Base-by-base conservation (phyloP, 2,888 invertebrate species). In the Ophion ellenae region DNA sequence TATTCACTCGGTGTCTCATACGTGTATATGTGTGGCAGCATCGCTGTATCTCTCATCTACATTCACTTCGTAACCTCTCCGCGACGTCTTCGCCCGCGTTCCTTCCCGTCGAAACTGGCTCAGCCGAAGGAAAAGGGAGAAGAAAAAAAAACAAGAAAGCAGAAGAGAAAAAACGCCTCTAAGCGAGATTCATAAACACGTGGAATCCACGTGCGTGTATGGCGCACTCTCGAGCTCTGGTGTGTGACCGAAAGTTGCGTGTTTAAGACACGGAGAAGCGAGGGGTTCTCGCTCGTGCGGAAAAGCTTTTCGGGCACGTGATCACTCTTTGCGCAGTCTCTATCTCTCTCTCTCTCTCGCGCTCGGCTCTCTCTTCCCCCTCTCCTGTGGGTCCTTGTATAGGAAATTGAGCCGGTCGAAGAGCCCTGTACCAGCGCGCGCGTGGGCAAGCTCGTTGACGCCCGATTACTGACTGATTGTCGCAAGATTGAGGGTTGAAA, bases 401-500 rank as follows among this genome's bases (percentile, higher is more conserved):
- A 74, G 77, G 61, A 86, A 84, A 86, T 81, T 76, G 69, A 84
- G 67, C 74, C 74, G 85, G 86, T 77, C 81, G 85, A 83, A 85
- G 77, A 11, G 67, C 74, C 67, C 70, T 70, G 63, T 70, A 32
- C 63, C 73, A 75, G 81, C 88, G 89, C 87, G 81, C 88, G 89
- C 87, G 88, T 88, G 89, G 87, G 88, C 89, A 87, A 90, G 90
- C 90, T 91, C 91, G 91, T 91, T 90, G 90, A 90, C 91, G 91
- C 90, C 91, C 91, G 91, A 90, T 91, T 90, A 90, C 91, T 90
- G 91, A 91, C 91, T 91, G 91, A 91, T 91, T 91, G 91, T 90
- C 90, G 91, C 91, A 89, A 91, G 91, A 91, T 91, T 91, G 91
- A 90, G 91, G 91, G 90, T 90, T 81, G 81, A 81, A 81, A 81